phyloP scores from a whole-genome alignment of 2,888 invertebrate species.

The Drosophila nr. medialis region DNA sequence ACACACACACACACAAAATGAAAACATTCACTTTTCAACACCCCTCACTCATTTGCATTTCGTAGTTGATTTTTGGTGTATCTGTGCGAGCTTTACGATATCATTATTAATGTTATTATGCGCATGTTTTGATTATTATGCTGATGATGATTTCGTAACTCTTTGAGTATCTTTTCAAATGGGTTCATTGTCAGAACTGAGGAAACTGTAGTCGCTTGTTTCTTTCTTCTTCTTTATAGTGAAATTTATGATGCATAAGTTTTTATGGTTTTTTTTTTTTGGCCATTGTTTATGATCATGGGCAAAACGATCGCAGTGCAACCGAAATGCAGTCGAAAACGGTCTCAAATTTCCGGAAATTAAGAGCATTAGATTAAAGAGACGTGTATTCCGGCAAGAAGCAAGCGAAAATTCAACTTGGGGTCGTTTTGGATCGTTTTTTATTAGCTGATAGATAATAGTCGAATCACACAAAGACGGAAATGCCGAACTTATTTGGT shows the following conservation, averaged over 20 bases:
- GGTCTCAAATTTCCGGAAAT: slow-evolving; percentile 19
- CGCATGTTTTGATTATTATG: slow-evolving; percentile 25
- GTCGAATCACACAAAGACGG: background rate
- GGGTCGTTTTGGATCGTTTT: background rate
- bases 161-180: slow-evolving; percentile 5
- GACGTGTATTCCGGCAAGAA: background rate
- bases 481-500: background rate
- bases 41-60: slow-evolving; percentile 46
- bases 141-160: slow-evolving; percentile 57
- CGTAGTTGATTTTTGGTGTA: slow-evolving; percentile 14
- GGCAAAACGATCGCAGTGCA: slow-evolving; percentile 38
- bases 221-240: slow-evolving; percentile 33
- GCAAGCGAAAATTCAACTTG: background rate
- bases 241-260: slow-evolving; percentile 71
- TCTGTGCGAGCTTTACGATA: slow-evolving; percentile 36
- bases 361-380: background rate
- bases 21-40: slow-evolving; percentile 66
- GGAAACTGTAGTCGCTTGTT: slow-evolving; percentile 32
- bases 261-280: background rate
- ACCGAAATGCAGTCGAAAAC: slow-evolving; percentile 42
- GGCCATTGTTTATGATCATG: slow-evolving; percentile 52
- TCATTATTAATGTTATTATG: slow-evolving; percentile 46
- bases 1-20: background rate
- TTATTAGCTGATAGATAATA: background rate
- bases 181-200: slow-evolving; percentile 69